Conservation (phyloP, 2,113 vertebrate species). For the Gallinago undulata region DNA sequence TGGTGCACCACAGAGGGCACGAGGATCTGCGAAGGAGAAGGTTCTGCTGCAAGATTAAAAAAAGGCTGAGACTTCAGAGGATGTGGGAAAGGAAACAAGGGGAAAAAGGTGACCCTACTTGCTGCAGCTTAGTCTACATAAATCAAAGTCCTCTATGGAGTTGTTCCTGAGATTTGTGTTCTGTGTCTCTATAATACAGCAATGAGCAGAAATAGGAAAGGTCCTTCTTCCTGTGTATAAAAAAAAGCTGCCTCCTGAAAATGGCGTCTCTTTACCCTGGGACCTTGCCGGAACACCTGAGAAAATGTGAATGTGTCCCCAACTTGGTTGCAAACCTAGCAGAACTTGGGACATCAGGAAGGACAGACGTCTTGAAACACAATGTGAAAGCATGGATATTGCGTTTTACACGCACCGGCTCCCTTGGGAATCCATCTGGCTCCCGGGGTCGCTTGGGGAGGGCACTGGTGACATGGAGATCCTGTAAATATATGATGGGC, state of each 20-base stretch:
- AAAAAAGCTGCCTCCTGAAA: background rate
- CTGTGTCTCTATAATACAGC: background rate
- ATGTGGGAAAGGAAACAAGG: background rate
- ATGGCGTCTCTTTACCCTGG: background rate
- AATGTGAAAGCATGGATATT: background rate
- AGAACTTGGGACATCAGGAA: background rate
- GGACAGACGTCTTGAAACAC: background rate
- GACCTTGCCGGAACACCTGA: background rate
- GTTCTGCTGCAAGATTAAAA: background rate
- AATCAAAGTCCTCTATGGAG: background rate
- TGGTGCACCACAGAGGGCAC: background rate
- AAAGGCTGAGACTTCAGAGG: background rate
- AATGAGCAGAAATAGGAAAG: background rate
- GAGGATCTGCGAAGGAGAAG: background rate
- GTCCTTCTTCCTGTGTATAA: accelerated
- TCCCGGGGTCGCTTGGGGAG: background rate
- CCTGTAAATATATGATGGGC: background rate
- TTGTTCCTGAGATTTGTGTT: background rate
- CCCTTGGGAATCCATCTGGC: background rate
- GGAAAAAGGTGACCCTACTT: background rate
- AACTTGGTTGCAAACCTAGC: background rate
- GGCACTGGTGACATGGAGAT: background rate
- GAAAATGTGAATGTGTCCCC: background rate
- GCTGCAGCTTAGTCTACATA: background rate
- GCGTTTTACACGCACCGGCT: background rate